Evolutionary conservation across 1,140 invertebrate genomes (phyloP).

Genomic region (Dinothrombium tinctorium): DNA sequence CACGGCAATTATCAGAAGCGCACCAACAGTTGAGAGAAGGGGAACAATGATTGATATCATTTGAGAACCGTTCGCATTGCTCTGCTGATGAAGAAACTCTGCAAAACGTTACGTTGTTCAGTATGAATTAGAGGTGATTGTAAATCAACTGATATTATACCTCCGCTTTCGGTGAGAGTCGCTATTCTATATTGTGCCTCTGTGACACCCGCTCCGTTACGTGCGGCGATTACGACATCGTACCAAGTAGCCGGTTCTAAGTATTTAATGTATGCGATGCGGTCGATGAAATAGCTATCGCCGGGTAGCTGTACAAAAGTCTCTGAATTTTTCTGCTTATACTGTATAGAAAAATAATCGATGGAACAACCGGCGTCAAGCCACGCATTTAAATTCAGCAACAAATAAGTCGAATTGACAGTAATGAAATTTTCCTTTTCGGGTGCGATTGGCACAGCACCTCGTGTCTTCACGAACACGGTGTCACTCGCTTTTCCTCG

Average conservation of each 20-base stretch:
- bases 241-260: conserved; percentile 60
- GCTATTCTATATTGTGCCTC: conserved; percentile 56
- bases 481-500: conserved; percentile 23
- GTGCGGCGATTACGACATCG: conserved; percentile 55
- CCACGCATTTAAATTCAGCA: conserved; percentile 27
- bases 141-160: too few species aligned
- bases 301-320: not conserved
- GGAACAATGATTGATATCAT: not conserved
- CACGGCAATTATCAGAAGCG: not conserved
- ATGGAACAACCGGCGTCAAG: conserved; percentile 30
- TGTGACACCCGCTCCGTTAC: conserved; percentile 74
- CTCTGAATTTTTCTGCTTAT: conserved; percentile 14
- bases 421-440: conserved; percentile 14
- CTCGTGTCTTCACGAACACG: conserved; percentile 17
- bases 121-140: too few species aligned
- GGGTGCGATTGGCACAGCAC: conserved; percentile 16
- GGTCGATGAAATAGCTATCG: conserved; percentile 1
- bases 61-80: not conserved
- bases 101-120: too few species aligned
- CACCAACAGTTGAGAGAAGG: not conserved
- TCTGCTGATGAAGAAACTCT: conserved; percentile 1
- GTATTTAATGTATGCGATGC: conserved; percentile 22
- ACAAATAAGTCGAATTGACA: conserved; percentile 23
- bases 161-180: conserved; percentile 23
- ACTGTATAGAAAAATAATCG: conserved; percentile 15